These are phyloP conservation scores for Agrochola litura DNA, from an alignment of 2,888 invertebrate species.

Conservation along the genomic window DNA sequence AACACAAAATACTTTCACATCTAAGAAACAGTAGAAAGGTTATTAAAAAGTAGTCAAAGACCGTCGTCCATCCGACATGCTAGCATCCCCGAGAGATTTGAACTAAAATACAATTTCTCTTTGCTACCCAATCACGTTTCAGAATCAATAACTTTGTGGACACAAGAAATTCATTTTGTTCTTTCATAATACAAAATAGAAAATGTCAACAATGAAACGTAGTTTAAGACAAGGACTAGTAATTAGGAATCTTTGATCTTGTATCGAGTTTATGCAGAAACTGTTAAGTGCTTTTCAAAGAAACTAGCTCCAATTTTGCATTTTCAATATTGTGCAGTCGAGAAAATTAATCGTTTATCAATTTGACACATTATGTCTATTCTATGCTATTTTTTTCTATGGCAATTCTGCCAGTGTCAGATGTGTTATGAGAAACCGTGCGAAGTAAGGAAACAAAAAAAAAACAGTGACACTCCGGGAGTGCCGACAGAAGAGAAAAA, in stretches of 20 bases:
- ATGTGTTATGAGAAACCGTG: no score
- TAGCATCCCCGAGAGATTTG: constrained; percentile 15
- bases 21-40: background rate
- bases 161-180: constrained; percentile 42
- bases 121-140: constrained; percentile 37
- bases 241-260: constrained; percentile 19
- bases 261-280: background rate
- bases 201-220: background rate
- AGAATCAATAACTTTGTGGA: constrained; percentile 47
- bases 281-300: background rate
- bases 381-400: no score
- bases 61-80: background rate
- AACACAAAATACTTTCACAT: background rate
- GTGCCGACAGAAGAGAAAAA: no score
- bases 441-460: no score
- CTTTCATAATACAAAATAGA: background rate
- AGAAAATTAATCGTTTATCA: background rate
- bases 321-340: background rate
- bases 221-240: background rate
- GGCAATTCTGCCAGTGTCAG: no score
- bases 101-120: constrained; percentile 41
- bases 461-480: no score
- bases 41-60: constrained; percentile 27
- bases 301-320: background rate
- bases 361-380: background rate